Percentiles rank a stretch among this genome's conserved stretches.
Conservation (phyloP, 2,888 invertebrate genomes). For the Microplitis deprimator region DNA sequence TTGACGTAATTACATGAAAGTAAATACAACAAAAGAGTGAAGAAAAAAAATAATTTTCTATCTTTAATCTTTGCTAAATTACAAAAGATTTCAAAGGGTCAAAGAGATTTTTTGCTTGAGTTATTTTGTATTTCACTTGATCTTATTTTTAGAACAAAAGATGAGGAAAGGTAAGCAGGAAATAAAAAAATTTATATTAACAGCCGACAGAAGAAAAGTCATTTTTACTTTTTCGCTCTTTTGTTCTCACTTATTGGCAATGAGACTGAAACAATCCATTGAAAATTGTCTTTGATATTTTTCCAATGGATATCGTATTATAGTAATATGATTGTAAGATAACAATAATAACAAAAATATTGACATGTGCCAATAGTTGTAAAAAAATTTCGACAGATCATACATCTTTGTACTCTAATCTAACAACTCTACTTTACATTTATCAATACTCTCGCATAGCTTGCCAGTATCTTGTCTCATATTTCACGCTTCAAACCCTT, state of each 20-base stretch:
- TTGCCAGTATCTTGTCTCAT: conserved; percentile 42
- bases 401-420: no score
- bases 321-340: background rate
- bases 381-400: no score
- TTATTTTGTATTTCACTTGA: background rate
- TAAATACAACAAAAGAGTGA: conserved; percentile 22
- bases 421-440: no score
- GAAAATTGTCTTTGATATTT: background rate
- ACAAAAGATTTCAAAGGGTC: background rate
- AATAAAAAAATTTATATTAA: background rate
- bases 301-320: background rate
- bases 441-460: background rate
- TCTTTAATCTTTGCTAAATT: background rate
- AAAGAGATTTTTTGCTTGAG: conserved; percentile 1
- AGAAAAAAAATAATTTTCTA: background rate
- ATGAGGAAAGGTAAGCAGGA: background rate
- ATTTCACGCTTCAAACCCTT: conserved; percentile 37
- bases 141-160: background rate
- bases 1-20: conserved; percentile 3
- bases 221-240: background rate
- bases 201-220: background rate
- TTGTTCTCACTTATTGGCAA: background rate
- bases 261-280: background rate
- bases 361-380: no score
- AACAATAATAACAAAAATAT: background rate